Base-by-base conservation (phyloP, 2,888 invertebrate genomes). In the Diaperis boleti region DNA sequence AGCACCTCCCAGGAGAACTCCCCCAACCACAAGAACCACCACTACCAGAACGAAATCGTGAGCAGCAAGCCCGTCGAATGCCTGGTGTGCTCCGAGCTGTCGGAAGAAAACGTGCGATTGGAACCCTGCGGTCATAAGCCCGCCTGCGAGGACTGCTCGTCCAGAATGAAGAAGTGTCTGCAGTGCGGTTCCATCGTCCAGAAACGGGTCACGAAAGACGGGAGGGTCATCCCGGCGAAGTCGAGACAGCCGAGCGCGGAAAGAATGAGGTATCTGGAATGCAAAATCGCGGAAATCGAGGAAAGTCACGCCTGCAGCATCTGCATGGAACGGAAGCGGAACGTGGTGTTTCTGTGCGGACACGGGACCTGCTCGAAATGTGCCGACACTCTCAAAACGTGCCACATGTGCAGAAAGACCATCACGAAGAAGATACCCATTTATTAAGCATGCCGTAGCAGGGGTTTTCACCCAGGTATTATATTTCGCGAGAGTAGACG, bases 331-430 rank as follows among this genome's bases (percentile, higher is more conserved):
- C 84, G 92, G 26, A 86, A 88, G 63, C 84, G 91, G 29, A 92
- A 92, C 75, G 90, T 94, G 13, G 94, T 91, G 14, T 95, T 95
- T 79, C 83, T 94, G n/a, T 95, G 95, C 75, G 95, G 95, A 1
- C 95, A 95, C 75, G 90, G 91, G 14, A 91, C 94, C 8, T 95
- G 95, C 79, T 88, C 89, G 52, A 87, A 87, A 69, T 95, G 95
- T 78, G 91, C 94, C 0, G 89, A 90, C 66, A 91, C 94, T 0
- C 82, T 95, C 26, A 88, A 89, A 75, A 91, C 88, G 13, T 95
- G 94, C 82, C 94, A 94, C 82, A 94, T 95, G 92, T 92, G 92
- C 82, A 85, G 92, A 39, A 89, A 90, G 79, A 86, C 88, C 8
- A 92, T 92, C 72, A 88, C 88, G 52, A 88, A 89, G 77, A 91